Conservation (phyloP, 2,888 invertebrate species). For the Sericinus montela region DNA sequence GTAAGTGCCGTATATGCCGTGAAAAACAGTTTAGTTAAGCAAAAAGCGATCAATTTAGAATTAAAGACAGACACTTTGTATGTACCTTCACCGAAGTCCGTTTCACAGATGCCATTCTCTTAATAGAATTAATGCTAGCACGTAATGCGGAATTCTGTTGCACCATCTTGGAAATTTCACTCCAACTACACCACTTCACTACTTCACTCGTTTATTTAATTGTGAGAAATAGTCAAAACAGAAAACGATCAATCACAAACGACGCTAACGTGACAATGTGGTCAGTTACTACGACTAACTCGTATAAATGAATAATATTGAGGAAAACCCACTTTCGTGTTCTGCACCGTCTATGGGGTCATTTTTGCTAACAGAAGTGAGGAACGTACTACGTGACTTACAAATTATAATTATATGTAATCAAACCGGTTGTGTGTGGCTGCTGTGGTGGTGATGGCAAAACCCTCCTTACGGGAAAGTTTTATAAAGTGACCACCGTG, state of each 20-base stretch:
- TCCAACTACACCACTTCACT: not conserved
- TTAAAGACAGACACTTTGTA: too few species aligned
- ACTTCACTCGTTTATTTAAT: not conserved
- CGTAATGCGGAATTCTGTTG: constrained; percentile 36
- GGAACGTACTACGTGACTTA: not conserved
- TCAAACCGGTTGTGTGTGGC: not conserved
- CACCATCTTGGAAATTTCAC: constrained; percentile 34
- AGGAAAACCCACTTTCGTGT: constrained; percentile 8
- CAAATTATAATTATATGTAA: not conserved
- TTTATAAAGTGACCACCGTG: too few species aligned
- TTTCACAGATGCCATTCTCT: constrained; percentile 39
- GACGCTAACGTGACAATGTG: not conserved
- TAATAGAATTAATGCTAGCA: constrained; percentile 44
- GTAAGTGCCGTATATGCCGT: too few species aligned
- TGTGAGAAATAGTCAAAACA: not conserved
- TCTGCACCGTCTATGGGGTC: too few species aligned
- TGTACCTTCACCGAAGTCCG: constrained; percentile 1
- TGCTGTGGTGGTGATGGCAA: too few species aligned
- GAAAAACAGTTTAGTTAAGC: too few species aligned
- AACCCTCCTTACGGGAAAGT: too few species aligned
- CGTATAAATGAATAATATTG: not conserved
- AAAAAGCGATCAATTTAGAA: too few species aligned
- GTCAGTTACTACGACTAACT: not conserved
- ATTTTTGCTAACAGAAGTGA: not conserved
- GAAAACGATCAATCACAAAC: not conserved